Evolutionary conservation across 2,797 vertebrate species (phyloP).

Genomic region (Clamator glandarius): DNA sequence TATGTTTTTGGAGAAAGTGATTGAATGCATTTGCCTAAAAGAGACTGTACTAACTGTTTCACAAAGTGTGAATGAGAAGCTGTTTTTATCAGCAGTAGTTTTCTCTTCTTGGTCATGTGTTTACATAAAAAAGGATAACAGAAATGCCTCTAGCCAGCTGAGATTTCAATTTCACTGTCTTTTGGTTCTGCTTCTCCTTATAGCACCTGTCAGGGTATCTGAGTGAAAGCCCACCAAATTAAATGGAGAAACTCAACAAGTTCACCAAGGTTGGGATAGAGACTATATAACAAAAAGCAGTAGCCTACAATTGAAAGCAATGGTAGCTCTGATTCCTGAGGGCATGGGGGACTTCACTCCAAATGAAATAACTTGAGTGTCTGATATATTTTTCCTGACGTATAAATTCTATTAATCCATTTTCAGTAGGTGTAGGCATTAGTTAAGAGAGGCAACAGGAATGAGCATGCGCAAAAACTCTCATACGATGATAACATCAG

Average conservation of each 20-base stretch:
- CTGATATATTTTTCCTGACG: neutral
- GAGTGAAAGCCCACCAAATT: neutral
- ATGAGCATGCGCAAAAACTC: neutral
- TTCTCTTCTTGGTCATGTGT: neutral
- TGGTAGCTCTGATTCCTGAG: neutral
- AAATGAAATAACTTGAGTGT: neutral
- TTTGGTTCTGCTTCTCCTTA: neutral
- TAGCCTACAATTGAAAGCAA: neutral
- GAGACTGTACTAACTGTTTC: neutral
- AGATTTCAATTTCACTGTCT: neutral
- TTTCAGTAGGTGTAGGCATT: neutral
- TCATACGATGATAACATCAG: neutral
- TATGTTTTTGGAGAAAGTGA: neutral
- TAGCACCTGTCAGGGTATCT: neutral
- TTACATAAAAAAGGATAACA: neutral
- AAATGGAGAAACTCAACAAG: neutral
- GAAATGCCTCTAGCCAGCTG: neutral
- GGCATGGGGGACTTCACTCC: rapidly evolving
- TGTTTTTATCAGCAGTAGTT: neutral
- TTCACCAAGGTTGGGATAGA: neutral
- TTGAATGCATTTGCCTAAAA: neutral
- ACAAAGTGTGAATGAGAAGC: neutral
- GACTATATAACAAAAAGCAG: neutral
- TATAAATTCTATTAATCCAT: neutral
- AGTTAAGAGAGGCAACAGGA: neutral